Conservation (phyloP, 2,888 invertebrate species). For the Spatulosminthurus flaviceps region DNA sequence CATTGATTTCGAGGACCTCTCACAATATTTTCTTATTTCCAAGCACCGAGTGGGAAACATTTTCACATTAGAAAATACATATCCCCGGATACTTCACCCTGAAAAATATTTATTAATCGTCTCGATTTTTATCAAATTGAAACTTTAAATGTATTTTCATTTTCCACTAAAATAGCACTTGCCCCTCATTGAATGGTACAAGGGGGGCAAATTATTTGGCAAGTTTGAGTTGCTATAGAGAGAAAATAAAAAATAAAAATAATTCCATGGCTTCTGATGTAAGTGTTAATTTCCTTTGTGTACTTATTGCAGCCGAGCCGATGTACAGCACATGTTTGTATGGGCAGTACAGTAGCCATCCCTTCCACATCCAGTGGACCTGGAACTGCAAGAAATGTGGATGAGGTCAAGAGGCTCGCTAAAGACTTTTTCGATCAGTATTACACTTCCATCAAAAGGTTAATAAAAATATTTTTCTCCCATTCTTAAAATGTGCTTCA, state of each 20-base stretch:
- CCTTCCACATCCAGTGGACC: conserved; percentile 69
- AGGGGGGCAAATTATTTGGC: neutral
- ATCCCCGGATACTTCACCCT: no score
- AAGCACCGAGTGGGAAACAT: no score
- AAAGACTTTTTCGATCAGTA: conserved; percentile 94
- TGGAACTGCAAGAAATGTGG: conserved; percentile 73
- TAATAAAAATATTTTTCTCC: neutral
- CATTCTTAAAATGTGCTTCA: neutral
- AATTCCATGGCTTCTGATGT: conserved; percentile 18
- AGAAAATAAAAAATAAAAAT: no score
- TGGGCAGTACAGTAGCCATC: conserved; percentile 82
- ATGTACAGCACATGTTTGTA: conserved; percentile 78
- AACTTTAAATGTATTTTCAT: no score
- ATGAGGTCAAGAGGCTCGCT: conserved; percentile 82
- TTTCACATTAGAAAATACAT: no score
- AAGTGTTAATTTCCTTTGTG: conserved; percentile 19
- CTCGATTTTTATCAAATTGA: no score
- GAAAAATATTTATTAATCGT: no score
- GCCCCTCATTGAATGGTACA: neutral
- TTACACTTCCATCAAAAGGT: conserved; percentile 91
- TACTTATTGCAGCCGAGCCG: conserved; percentile 74
- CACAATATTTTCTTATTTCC: no score
- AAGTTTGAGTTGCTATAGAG: no score
- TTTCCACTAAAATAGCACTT: no score
- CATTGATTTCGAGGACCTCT: no score